A percentile compares a stretch with the other conserved stretches of the same genome.
phyloP scores from a whole-genome alignment of 1,140 invertebrate species.

The Hypsibius dujardini region DNA sequence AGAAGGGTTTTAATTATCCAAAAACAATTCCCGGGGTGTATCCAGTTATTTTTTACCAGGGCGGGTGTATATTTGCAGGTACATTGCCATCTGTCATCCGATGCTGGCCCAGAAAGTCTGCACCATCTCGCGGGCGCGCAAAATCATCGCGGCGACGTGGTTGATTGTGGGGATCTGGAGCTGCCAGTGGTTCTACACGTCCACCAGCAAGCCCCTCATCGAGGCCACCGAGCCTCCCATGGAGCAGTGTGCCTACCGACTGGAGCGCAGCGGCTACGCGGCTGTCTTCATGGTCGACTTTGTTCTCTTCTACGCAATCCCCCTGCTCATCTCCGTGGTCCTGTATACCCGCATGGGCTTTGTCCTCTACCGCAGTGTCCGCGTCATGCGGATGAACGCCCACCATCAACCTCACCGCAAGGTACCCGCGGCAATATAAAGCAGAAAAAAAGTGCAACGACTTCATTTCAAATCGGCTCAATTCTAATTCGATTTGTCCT shows the following conservation, averaged over 20 bases:
- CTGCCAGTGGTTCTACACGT: constrained; percentile 39
- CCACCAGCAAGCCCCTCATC: constrained; percentile 20
- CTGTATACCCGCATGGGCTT: neutral
- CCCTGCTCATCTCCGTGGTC: constrained; percentile 36
- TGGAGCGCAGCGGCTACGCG: constrained; percentile 38
- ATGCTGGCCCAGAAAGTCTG: constrained; percentile 41
- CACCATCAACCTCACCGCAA: too few relatives aligned
- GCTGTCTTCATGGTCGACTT: constrained; percentile 43
- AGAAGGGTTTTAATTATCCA: too few relatives aligned
- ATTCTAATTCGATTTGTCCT: too few relatives aligned
- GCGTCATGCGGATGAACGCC: too few relatives aligned
- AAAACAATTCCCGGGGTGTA: too few relatives aligned
- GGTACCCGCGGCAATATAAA: too few relatives aligned
- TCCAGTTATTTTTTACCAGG: too few relatives aligned
- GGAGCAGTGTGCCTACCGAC: constrained; percentile 36
- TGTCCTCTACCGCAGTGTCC: neutral
- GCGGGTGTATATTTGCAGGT: constrained; percentile 27
- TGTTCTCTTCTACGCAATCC: constrained; percentile 43
- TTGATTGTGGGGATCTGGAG: constrained; percentile 40
- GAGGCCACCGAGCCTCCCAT: constrained; percentile 23
- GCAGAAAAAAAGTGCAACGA: too few relatives aligned
- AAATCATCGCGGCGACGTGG: constrained; percentile 41
- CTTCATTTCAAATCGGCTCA: too few relatives aligned
- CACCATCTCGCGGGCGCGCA: constrained; percentile 40
- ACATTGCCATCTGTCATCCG: constrained; percentile 44